Percentiles rank a stretch among this genome's conserved stretches.
phyloP scores from a whole-genome alignment of 2,797 vertebrate species.

The Sardinella longiceps region DNA sequence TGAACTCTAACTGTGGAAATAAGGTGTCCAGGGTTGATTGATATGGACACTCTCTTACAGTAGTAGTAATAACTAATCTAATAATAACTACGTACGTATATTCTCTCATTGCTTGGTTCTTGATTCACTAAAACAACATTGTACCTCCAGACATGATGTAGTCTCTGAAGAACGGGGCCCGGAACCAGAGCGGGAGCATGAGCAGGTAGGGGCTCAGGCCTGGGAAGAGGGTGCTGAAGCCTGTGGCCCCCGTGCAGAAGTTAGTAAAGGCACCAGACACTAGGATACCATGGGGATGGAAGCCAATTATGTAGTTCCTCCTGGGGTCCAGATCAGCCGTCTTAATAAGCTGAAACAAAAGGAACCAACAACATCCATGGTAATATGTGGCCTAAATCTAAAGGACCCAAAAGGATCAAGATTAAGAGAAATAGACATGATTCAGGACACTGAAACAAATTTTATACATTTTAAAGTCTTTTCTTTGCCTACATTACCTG shows the following conservation, averaged over 20 bases:
- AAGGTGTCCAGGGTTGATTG: too few relatives aligned
- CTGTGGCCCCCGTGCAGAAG: conserved; percentile 85
- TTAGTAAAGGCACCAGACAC: conserved; percentile 85
- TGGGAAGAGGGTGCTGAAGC: conserved; percentile 80
- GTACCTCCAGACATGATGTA: conserved; percentile 87
- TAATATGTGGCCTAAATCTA: too few relatives aligned
- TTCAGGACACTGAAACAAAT: too few relatives aligned
- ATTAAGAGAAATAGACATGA: too few relatives aligned
- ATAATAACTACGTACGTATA: too few relatives aligned
- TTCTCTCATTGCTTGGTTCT: too few relatives aligned
- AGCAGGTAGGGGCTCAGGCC: conserved; percentile 84
- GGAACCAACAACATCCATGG: not conserved
- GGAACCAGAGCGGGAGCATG: conserved; percentile 91
- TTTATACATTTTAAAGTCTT: too few relatives aligned
- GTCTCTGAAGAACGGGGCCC: conserved; percentile 88
- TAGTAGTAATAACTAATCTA: too few relatives aligned
- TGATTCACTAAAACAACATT: too few relatives aligned
- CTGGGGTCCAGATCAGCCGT: conserved; percentile 85
- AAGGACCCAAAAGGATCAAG: too few relatives aligned
- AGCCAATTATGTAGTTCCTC: conserved; percentile 88
- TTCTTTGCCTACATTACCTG: not conserved
- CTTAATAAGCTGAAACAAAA: conserved; percentile 82
- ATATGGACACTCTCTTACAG: too few relatives aligned
- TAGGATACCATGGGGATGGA: conserved; percentile 91
- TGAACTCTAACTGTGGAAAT: too few relatives aligned